Evolutionary conservation across 2,797 vertebrate genomes (phyloP).

Genomic region (Smutsia gigantea): DNA sequence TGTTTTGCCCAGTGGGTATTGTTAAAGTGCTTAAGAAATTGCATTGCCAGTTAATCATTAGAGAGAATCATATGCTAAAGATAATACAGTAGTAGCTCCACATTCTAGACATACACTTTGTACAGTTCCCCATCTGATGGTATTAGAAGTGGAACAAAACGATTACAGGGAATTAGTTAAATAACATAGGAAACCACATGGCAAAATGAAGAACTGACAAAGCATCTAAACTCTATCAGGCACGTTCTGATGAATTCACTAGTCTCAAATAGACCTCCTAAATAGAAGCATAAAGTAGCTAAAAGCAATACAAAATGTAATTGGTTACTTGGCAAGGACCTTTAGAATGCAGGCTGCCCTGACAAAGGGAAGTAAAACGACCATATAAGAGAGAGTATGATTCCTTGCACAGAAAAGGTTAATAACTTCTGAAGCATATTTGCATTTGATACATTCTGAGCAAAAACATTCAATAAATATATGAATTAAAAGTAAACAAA

Average conservation of each 20-base stretch:
- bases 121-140: background rate
- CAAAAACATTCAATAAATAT: background rate
- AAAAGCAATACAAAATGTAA: constrained; percentile 43
- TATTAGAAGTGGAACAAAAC: constrained; percentile 20
- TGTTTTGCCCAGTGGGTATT: background rate
- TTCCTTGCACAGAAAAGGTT: background rate
- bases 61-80: background rate
- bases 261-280: constrained; percentile 33
- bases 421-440: background rate
- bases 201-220: constrained; percentile 20
- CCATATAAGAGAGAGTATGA: background rate
- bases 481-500: background rate
- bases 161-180: constrained; percentile 20
- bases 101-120: background rate
- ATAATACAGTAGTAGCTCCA: background rate
- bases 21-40: constrained; percentile 23
- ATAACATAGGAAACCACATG: background rate
- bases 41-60: background rate
- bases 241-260: background rate
- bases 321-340: background rate
- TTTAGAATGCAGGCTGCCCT: background rate
- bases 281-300: background rate
- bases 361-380: background rate
- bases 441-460: background rate
- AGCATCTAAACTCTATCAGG: background rate